phyloP scores from a whole-genome alignment of 2,113 vertebrate genomes.

The Paradoxurus hermaphroditus region DNA sequence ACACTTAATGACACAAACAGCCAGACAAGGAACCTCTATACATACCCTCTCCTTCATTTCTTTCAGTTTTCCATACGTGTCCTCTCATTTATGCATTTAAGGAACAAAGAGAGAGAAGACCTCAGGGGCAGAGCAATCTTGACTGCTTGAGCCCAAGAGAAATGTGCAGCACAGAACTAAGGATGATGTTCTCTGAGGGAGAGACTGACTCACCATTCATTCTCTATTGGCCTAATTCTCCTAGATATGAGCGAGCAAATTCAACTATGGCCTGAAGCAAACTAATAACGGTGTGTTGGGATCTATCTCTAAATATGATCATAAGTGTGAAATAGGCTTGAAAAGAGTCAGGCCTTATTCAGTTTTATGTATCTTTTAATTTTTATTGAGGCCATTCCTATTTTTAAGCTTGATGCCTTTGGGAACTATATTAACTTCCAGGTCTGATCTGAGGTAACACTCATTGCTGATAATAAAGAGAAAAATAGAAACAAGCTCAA shows the following conservation, averaged over 20 bases:
- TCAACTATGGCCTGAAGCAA: neutral
- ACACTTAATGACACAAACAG: neutral
- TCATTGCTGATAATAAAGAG: conserved; percentile 13
- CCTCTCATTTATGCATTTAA: neutral
- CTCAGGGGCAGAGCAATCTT: neutral
- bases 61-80: neutral
- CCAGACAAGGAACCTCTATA: neutral
- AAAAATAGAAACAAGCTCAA: neutral
- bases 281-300: neutral
- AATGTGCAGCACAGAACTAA: neutral
- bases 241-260: neutral
- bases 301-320: neutral
- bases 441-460: neutral
- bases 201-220: neutral
- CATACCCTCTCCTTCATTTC: neutral
- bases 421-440: conserved; percentile 20
- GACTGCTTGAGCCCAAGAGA: neutral
- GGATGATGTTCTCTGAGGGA: neutral
- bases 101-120: neutral
- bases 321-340: neutral
- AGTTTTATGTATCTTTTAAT: conserved; percentile 13
- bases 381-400: conserved; percentile 36
- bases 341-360: conserved; percentile 6
- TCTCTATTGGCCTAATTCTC: neutral
- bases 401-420: neutral